phyloP scores from a whole-genome alignment of 2,888 invertebrate genomes.

The Thymelicus lineola region DNA sequence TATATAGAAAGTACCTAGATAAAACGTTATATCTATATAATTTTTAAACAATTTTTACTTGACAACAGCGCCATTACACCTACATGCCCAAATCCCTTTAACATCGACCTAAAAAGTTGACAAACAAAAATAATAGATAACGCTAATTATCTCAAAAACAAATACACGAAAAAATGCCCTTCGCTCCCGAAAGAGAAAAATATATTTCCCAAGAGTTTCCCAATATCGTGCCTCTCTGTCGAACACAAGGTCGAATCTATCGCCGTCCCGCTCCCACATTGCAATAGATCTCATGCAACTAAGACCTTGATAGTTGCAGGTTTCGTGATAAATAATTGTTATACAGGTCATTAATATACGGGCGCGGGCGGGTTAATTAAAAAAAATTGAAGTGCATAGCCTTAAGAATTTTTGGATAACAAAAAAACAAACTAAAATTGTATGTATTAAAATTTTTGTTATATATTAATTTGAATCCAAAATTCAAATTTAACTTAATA shows the following conservation, averaged over 20 bases:
- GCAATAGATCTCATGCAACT: slow-evolving; percentile 83
- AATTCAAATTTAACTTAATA: not conserved
- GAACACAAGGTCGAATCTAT: slow-evolving; percentile 69
- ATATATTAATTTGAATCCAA: not conserved
- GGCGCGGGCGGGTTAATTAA: slow-evolving; percentile 57
- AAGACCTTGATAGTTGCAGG: slow-evolving; percentile 83
- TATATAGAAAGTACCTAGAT: too few species aligned
- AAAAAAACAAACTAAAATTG: slow-evolving; percentile 12
- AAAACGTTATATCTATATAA: too few species aligned
- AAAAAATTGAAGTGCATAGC: slow-evolving; percentile 45
- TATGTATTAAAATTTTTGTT: not conserved
- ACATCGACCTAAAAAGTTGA: slow-evolving; percentile 67
- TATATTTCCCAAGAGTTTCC: slow-evolving; percentile 83
- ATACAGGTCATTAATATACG: slow-evolving; percentile 78
- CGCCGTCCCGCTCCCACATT: slow-evolving; percentile 73
- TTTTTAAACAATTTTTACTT: not conserved
- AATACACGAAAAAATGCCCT: slow-evolving; percentile 79
- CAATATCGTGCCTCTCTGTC: slow-evolving; percentile 72
- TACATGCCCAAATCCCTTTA: slow-evolving; percentile 55
- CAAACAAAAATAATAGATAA: slow-evolving; percentile 64
- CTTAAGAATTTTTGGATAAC: slow-evolving; percentile 34
- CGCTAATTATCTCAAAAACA: slow-evolving; percentile 57
- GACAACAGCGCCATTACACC: not conserved
- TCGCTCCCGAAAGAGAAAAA: slow-evolving; percentile 80
- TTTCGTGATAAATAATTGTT: slow-evolving; percentile 83